Conservation (phyloP, 2,888 invertebrate species). For the Hemaris fuciformis region DNA sequence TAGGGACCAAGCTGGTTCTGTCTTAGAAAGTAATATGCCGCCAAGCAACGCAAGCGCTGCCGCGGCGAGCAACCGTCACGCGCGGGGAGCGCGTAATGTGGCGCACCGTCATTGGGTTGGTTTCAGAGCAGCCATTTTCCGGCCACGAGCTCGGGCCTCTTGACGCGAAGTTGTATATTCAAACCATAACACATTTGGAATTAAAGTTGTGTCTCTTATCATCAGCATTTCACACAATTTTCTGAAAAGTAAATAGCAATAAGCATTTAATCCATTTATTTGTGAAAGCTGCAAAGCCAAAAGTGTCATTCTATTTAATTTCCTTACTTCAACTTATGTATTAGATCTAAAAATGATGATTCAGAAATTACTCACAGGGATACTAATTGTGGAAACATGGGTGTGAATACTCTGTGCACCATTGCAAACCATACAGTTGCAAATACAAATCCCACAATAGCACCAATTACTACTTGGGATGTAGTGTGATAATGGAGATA, state of each 20-base stretch:
- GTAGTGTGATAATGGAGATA: slow-evolving; percentile 93
- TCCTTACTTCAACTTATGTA: too few relatives aligned
- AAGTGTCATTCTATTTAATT: neutral
- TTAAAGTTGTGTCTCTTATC: slow-evolving; percentile 92
- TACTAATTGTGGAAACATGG: slow-evolving; percentile 91
- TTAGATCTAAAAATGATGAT: too few relatives aligned
- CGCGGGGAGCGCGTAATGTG: slow-evolving; percentile 63
- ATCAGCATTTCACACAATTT: slow-evolving; percentile 92
- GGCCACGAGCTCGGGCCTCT: slow-evolving; percentile 89
- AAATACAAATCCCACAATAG: slow-evolving; percentile 86
- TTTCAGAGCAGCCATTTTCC: slow-evolving; percentile 91
- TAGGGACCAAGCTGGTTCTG: slow-evolving; percentile 43
- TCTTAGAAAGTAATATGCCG: slow-evolving; percentile 52
- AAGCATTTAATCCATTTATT: neutral
- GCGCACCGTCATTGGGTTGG: slow-evolving; percentile 89
- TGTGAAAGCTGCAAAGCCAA: neutral
- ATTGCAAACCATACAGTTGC: slow-evolving; percentile 91
- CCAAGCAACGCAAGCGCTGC: slow-evolving; percentile 61
- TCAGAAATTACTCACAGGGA: slow-evolving; percentile 85
- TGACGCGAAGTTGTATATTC: slow-evolving; percentile 94
- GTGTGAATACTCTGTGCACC: slow-evolving; percentile 90
- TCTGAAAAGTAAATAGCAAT: slow-evolving; percentile 79
- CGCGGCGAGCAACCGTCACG: slow-evolving; percentile 73
- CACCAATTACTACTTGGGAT: slow-evolving; percentile 90
- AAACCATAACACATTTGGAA: slow-evolving; percentile 96